Conservation (phyloP, 2,113 vertebrate species). For the Accipiter cooperii region DNA sequence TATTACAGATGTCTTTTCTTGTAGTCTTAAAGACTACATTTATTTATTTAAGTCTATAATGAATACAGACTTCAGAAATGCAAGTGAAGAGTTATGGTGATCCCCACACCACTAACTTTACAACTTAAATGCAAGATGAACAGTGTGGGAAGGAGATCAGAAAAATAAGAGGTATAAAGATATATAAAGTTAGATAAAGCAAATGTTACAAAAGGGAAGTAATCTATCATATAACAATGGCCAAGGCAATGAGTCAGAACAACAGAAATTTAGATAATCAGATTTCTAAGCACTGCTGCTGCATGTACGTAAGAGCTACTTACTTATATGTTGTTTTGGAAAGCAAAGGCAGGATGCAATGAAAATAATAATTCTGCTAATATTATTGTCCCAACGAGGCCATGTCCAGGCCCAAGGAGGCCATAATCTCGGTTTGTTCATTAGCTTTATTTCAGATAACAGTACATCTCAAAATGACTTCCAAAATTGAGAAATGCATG, state of each 20-base stretch:
- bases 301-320: background rate
- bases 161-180: background rate
- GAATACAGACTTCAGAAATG: background rate
- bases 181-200: background rate
- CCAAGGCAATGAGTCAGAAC: background rate
- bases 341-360: background rate
- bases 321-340: background rate
- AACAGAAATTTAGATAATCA: background rate
- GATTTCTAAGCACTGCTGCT: background rate
- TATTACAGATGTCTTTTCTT: background rate
- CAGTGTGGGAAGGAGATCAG: background rate
- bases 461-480: background rate
- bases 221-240: background rate
- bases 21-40: background rate
- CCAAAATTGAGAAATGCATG: background rate
- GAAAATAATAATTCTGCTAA: background rate
- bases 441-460: background rate
- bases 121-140: background rate
- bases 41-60: background rate
- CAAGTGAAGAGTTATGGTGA: background rate
- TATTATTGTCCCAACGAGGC: background rate
- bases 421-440: background rate
- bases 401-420: background rate
- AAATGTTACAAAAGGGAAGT: background rate
- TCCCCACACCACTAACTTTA: background rate